Base-by-base conservation (phyloP, 1,140 invertebrate genomes). In the Cherax destructor region DNA sequence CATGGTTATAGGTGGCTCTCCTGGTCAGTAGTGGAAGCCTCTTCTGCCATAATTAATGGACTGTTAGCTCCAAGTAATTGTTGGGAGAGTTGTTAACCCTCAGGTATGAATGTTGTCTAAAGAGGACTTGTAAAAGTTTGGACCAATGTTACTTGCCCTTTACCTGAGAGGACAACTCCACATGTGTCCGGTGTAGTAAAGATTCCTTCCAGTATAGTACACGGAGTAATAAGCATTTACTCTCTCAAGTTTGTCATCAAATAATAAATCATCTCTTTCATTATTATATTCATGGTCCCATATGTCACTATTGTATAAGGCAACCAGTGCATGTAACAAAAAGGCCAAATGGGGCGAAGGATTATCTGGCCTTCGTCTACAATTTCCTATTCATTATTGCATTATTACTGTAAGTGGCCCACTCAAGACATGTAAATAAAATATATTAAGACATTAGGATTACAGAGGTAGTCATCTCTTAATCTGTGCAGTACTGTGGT, bases 361-460 rank as follows among this genome's bases (percentile, higher is more conserved):
- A 85, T 74, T 80, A 21, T 52, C 69, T 80, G 21, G 87, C 65
- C 87, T 80, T 88, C 61, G 78, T 81, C 87, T 81, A 72, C 52
- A 83, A 78, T 86, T 59, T 81, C 79, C 72, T 50, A 49, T 86
- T 80, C 76, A 88, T 24, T 88, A 81, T 88, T 80, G 87, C 87
- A 88, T 88, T 88, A 88, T 88, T 81, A 88, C 52, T 59, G 79
- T 88, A 86, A 88, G 76, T 83, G 80, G 79, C 87, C 78, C 87
- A 88, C 79, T 88, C 87, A 88, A 88, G 87, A 88, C 87, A 88
- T 88, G 87, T 88, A 88, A 61, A 88, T 88, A 88, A 81, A 81
- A 30, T 81, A 88, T 80, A 49, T 30, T 81, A 88, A 61, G 65
- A 72, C 80, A 78, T 88, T 80, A 88, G 78, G 61, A 52, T 88